These are phyloP conservation scores for Corythucha ciliata DNA, from an alignment of 2,888 invertebrate species.

Conservation along the genomic window DNA sequence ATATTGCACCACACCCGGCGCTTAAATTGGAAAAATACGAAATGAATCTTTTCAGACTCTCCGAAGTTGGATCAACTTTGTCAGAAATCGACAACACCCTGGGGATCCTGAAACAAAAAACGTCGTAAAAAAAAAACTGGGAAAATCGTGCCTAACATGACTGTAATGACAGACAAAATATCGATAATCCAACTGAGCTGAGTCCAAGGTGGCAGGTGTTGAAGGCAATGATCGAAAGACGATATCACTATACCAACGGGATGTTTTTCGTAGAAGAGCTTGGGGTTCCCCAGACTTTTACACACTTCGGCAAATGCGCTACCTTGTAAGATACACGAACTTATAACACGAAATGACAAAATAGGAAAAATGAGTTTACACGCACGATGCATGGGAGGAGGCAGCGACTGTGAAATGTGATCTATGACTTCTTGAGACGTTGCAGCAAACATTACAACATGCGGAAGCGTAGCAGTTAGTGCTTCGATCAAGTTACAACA, in stretches of 20 bases:
- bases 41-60: slow-evolving; percentile 39
- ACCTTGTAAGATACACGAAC: slow-evolving; percentile 40
- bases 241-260: slow-evolving; percentile 48
- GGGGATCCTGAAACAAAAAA: slow-evolving; percentile 46
- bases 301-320: slow-evolving; percentile 45
- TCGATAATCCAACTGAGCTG: slow-evolving; percentile 61
- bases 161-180: slow-evolving; percentile 13
- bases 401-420: slow-evolving; percentile 22
- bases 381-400: slow-evolving; percentile 40
- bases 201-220: slow-evolving; percentile 53
- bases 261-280: slow-evolving; percentile 53
- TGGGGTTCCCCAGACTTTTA: slow-evolving; percentile 48
- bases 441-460: slow-evolving; percentile 22
- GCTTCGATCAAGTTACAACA: slow-evolving; percentile 16
- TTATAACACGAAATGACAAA: background rate
- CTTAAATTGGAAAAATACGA: slow-evolving; percentile 52
- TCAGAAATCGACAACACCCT: slow-evolving; percentile 49
- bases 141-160: background rate
- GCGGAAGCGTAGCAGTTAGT: slow-evolving; percentile 15
- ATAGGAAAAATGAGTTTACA: slow-evolving; percentile 26
- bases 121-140: background rate
- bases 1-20: slow-evolving; percentile 56
- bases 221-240: slow-evolving; percentile 46
- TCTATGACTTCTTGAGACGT: slow-evolving; percentile 27
- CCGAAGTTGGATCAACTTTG: slow-evolving; percentile 47